Base-by-base conservation (phyloP, 2,888 invertebrate species). In the Galerucella pusilla region DNA sequence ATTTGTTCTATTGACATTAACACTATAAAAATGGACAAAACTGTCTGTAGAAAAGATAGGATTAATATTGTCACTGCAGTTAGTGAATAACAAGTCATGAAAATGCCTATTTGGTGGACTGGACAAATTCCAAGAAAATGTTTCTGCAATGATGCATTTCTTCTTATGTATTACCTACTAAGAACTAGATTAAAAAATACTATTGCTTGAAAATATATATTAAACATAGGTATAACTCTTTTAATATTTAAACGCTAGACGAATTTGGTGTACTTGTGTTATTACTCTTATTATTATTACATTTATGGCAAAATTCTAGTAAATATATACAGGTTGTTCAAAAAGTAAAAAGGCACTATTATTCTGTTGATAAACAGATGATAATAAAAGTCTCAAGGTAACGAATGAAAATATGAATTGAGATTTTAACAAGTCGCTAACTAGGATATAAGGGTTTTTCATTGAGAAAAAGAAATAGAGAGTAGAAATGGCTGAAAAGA, bases 131-230 rank as follows among this genome's bases (percentile, higher is more conserved):
- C 35, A 35, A 57, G 9, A 20, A 11, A 35, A 61, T 61, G 61
- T 61, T 61, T 25, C 20, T 61, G 28, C 28, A 12, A 5, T 4
- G 28, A 28, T 35, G 3, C 7, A 10, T 16, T 57, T 35, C 28
- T 60, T 35, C 61, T 61, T 28, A 28, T 14, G 11, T 35, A 35
- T 28, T 10, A 14, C 14, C 6, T 35, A 61, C 46, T 20, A 42
- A 65, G 16, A 46, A 20, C 64, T 16, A 10, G 12, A 42, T 46
- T 59, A 69, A 11, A 76, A 71, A 73, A 64, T 67, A 70, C 73
- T 75, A 73, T 73, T 73, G 70, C 70, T 76, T 59, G 63, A 71
- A 63, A 76, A 76, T 73, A 71, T 73, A 71, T 73, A 68, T 73
- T 12, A 64, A 71, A 68, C 59, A 54, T 66, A 61, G 52, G n/a